Evolutionary conservation across 2,113 vertebrate species (phyloP).

Genomic region (Albula goreensis): DNA sequence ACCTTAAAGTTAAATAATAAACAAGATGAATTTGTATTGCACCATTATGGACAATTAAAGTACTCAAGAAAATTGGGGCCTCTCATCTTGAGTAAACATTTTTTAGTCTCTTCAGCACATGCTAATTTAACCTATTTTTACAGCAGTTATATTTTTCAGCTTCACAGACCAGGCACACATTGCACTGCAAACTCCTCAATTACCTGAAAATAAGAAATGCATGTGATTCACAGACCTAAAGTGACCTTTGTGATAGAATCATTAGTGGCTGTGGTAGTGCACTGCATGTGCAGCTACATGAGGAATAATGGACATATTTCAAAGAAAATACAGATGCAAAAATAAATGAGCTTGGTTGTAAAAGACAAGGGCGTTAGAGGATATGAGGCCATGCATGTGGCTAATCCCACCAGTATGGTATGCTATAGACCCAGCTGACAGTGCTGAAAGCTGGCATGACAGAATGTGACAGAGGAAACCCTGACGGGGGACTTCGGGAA

Average conservation of each 20-base stretch:
- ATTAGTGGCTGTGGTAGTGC: background rate
- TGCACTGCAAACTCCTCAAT: background rate
- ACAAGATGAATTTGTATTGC: conserved; percentile 20
- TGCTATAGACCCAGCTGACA: conserved; percentile 67
- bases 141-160: background rate
- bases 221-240: background rate
- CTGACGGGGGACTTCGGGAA: conserved; percentile 67
- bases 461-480: conserved; percentile 74
- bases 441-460: conserved; percentile 67
- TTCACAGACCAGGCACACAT: background rate
- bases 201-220: background rate
- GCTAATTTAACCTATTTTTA: conserved; percentile 18
- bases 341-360: conserved; percentile 51
- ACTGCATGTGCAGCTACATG: conserved; percentile 39
- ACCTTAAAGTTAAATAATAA: conserved; percentile 54
- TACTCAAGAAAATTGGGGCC: conserved; percentile 39
- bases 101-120: background rate
- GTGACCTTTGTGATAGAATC: background rate
- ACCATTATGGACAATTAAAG: conserved; percentile 51
- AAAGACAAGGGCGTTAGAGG: conserved; percentile 29
- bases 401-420: conserved; percentile 56
- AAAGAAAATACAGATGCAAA: conserved; percentile 39
- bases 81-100: conserved; percentile 62
- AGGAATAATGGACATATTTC: conserved; percentile 43
- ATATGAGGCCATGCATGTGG: conserved; percentile 29